Evolutionary conservation across 2,113 vertebrate species (phyloP), one percentile per base, ranked within the genome.

Genomic region (Corythoichthys intestinalis): DNA sequence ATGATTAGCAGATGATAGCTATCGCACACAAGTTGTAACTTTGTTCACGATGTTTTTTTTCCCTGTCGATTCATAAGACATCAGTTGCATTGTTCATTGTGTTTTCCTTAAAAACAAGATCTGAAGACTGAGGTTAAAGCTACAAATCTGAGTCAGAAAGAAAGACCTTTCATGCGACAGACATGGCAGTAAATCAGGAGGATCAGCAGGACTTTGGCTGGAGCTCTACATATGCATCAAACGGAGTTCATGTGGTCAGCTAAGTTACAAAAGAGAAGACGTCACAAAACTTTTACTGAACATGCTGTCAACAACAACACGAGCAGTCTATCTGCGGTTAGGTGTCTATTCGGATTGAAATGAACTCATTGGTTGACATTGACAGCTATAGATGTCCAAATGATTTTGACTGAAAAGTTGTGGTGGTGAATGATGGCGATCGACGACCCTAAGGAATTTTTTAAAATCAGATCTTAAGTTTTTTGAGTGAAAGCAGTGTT

Each of bases 1-100:
- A 47, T 72, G 68, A 69, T 61, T 68, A 66, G 37, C 60, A 66
- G 44, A 61, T 39, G n/a, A 62, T 61, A 62, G 37, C 52, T 49
- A 57, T 41, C 63, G 50, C 11, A 9, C 4, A 15, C 59, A n/a
- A 6, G 4, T n/a, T 5, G 5, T 54, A 59, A 8, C 10, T n/a
- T 39, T 48, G 52, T 8, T 34, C 14, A 13, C 10, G 12, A 13
- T 49, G 12, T 13, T 59, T 10, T 49, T 35, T 17, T 61, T 13
- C 39, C 41, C 37, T 58, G 35, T 58, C 5, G 28, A 58, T 35
- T 58, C 34, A 20, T 12, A n/a, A 44, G 41, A n/a, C 38, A 9
- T 44, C 59, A 13, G 39, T 34, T 20, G 5, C 20, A 14, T 63
- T 28, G 11, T 63, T 44, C 2, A 44, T 10, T 46, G n/a, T n/a